Percentiles rank a stretch among this genome's conserved stretches.
Conservation (phyloP, 2,888 invertebrate species). For the Ametastegia equiseti region DNA sequence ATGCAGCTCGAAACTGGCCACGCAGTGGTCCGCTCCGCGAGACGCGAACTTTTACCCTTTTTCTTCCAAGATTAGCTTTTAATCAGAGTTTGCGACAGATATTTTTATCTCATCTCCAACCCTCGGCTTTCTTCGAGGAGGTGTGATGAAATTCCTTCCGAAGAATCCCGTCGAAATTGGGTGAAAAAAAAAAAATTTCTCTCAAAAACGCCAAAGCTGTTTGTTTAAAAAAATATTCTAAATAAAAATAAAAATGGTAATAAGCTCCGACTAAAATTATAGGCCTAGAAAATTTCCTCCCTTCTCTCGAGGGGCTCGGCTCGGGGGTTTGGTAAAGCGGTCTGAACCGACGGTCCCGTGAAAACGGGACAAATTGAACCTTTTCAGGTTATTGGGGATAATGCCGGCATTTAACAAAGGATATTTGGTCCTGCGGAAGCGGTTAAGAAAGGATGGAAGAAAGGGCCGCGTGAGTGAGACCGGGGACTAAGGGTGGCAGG, state of each 20-base stretch:
- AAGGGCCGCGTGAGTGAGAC: conserved; percentile 50
- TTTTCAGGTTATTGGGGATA: conserved; percentile 66
- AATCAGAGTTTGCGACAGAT: conserved; percentile 62
- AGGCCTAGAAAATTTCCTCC: neutral
- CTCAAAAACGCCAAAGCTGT: neutral
- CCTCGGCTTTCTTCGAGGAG: neutral
- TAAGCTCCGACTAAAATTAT: neutral
- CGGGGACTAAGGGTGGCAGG: conserved; percentile 48
- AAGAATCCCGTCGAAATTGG: no score
- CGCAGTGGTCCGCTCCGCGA: conserved; percentile 42
- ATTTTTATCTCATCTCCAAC: conserved; percentile 44
- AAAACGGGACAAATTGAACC: conserved; percentile 67
- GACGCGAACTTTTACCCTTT: conserved; percentile 32
- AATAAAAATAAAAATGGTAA: no score
- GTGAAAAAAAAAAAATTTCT: neutral
- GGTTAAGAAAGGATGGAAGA: conserved; percentile 47
- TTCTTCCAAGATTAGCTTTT: conserved; percentile 68
- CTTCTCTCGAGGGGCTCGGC: neutral
- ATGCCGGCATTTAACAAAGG: conserved; percentile 69
- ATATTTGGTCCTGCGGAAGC: conserved; percentile 59
- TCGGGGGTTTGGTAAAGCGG: conserved; percentile 37
- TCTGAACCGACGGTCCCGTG: conserved; percentile 46
- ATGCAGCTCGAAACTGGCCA: conserved; percentile 22
- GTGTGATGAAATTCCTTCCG: neutral
- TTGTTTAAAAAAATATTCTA: no score